These are phyloP conservation scores for Isichthys henryi DNA, from an alignment of 2,113 vertebrate genomes.

Conservation along the genomic window DNA sequence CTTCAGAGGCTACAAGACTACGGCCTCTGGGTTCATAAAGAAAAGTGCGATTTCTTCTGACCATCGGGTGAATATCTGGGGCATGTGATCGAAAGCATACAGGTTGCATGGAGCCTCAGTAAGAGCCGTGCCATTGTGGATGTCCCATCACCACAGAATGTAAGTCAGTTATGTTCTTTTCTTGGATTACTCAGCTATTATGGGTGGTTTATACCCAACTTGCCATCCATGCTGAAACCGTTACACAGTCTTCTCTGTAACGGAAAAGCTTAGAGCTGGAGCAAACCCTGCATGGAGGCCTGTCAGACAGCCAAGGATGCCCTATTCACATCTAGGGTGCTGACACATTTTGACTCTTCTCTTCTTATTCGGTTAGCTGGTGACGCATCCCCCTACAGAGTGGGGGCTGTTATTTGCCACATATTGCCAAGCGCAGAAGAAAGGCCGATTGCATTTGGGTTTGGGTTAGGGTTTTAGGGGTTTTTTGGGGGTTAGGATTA, in stretches of 20 bases:
- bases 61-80: no score
- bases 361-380: not conserved
- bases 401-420: no score
- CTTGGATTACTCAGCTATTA: not conserved
- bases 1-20: not conserved
- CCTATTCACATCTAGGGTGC: not conserved
- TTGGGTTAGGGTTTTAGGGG: no score
- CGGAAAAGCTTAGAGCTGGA: not conserved
- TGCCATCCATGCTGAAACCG: not conserved
- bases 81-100: not conserved
- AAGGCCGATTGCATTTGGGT: no score
- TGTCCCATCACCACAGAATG: not conserved
- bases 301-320: no score
- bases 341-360: not conserved
- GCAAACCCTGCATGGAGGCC: not conserved
- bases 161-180: not conserved
- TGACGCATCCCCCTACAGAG: not conserved
- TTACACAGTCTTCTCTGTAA: not conserved
- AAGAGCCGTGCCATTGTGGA: not conserved
- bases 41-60: not conserved
- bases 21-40: no score
- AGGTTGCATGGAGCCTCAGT: not conserved
- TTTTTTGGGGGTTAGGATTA: no score
- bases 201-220: not conserved
- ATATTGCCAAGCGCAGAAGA: no score